These are phyloP conservation scores for Carassius auratus DNA, from an alignment of 2,113 vertebrate genomes.

Conservation along the genomic window DNA sequence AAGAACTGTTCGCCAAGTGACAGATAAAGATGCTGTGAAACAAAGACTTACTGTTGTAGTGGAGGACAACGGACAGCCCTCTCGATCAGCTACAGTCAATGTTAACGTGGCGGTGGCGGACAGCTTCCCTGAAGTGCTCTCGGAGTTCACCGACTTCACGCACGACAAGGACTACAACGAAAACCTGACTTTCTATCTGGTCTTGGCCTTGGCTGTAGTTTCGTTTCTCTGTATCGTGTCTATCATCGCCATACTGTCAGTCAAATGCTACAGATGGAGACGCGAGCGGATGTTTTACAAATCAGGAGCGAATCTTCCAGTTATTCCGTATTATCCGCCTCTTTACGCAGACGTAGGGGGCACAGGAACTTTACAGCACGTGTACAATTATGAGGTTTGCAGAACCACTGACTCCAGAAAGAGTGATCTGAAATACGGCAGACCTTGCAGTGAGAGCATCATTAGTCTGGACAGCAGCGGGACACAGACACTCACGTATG, in stretches of 20 bases:
- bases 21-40: constrained; percentile 56
- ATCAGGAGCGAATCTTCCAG: no score
- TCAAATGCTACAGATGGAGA: no score
- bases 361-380: no score
- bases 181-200: constrained; percentile 38
- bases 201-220: neutral
- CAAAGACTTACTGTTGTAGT: constrained; percentile 55
- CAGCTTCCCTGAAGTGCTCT: constrained; percentile 44
- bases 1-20: constrained; percentile 49
- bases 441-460: constrained; percentile 40
- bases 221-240: no score
- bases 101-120: constrained; percentile 44
- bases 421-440: neutral
- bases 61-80: constrained; percentile 53
- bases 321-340: no score
- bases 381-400: no score
- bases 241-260: no score
- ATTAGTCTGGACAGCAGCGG: constrained; percentile 66
- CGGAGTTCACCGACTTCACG: constrained; percentile 27
- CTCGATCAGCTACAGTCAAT: constrained; percentile 51
- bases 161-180: constrained; percentile 44
- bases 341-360: no score
- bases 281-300: no score
- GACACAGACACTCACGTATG: constrained; percentile 58
- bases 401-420: neutral